Base-by-base conservation (phyloP, 2,113 vertebrate species). In the Oncorhynchus kisutch region DNA sequence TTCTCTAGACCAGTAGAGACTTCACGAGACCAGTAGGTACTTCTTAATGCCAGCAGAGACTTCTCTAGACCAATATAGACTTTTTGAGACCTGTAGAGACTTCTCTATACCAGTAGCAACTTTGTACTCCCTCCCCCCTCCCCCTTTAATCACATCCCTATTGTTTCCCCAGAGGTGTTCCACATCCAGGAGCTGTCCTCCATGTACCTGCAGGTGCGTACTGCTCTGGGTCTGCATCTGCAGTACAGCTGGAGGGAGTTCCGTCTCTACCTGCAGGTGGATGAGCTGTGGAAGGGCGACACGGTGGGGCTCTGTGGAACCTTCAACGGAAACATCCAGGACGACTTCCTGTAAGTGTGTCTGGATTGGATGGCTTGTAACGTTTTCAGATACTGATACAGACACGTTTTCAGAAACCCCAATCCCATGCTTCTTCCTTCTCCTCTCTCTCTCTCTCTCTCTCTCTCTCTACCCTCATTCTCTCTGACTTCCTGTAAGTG, bases 241-340 rank as follows among this genome's bases (percentile, higher is more conserved):
- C 94, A 96, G 67, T 99, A 97, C 20, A 95, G 95, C 91, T 94
- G 93, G 81, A 89, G 85, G 67, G 96, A 97, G n/a, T 94, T 97
- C 60, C 94, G 96, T 20, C 95, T 99, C 3, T 99, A 99, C 84
- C 85, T 99, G 68, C 94, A 94, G 82, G 91, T 92, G 51, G 94
- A 95, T 49, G 93, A 88, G 71, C 88, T 81, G 20, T 99, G 97
- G 97, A 95, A 93, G 84, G 96, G 96, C 0, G 90, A 98, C 84
- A 98, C 96, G 0, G 89, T 95, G 76, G 97, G 97, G 18, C 95
- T 99, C 67, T 99, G 97, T 25, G 97, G 97, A 80, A 99, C 97
- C 80, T 99, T 99, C 92, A 99, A 99, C 45, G 97, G 96, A 81
- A 99, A 99, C 87, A 95, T 90, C 22, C 96, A 99, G 79, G 97